A percentile compares a stretch with the other conserved stretches of the same genome.
Evolutionary conservation across 2,797 vertebrate species (phyloP).

Genomic region (Eospalax fontanierii): DNA sequence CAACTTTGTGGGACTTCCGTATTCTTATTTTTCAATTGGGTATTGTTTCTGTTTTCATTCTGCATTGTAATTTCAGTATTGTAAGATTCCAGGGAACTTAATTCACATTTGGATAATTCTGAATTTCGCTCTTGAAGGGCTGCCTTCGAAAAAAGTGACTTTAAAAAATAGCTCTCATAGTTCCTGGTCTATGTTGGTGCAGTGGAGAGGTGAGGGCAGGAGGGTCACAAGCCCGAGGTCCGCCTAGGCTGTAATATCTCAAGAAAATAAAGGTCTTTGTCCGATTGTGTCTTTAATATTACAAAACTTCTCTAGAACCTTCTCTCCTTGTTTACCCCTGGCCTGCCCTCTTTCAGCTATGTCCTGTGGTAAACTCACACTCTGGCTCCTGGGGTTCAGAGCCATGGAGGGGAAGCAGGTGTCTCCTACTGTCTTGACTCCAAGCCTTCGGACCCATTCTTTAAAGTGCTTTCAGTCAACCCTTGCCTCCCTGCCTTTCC

Average conservation of each 20-base stretch:
- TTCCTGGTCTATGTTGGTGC: too few species aligned
- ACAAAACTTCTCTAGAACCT: background rate
- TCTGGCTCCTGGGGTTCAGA: background rate
- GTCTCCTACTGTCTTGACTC: background rate
- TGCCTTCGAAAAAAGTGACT: background rate
- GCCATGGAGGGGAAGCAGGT: background rate
- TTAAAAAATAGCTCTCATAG: too few species aligned
- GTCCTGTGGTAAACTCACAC: background rate
- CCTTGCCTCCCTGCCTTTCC: background rate
- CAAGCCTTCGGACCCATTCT: too few species aligned
- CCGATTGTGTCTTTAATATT: background rate
- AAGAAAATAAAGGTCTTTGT: background rate
- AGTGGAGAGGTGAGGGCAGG: too few species aligned
- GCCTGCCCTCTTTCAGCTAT: background rate
- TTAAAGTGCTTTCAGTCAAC: background rate
- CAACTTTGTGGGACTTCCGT: background rate
- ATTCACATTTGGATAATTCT: background rate
- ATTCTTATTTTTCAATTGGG: background rate
- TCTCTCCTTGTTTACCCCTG: background rate
- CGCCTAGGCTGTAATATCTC: too few species aligned
- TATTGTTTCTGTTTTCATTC: background rate
- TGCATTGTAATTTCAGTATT: background rate
- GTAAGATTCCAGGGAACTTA: background rate
- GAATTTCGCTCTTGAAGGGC: conserved; percentile 1
- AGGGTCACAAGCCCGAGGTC: too few species aligned